These are phyloP conservation scores for Copidosoma aretas DNA, from an alignment of 2,888 invertebrate genomes.

Conservation along the genomic window DNA sequence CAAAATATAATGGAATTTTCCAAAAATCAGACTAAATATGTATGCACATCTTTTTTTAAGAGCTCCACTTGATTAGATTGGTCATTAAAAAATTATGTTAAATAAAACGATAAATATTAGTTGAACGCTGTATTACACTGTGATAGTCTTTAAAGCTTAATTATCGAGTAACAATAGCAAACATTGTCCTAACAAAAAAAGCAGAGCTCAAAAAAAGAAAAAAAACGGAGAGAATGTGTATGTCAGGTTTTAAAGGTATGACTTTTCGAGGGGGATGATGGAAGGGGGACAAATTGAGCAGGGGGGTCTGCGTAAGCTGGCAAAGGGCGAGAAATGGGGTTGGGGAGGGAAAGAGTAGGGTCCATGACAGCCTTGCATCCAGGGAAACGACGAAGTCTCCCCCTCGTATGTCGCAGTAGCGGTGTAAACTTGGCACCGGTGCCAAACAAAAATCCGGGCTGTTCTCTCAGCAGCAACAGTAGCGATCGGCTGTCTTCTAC, in stretches of 20 bases:
- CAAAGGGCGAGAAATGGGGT: not conserved
- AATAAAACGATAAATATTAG: no score
- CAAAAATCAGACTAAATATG: no score
- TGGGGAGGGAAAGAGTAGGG: not conserved
- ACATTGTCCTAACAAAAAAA: slow-evolving; percentile 44
- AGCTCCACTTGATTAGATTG: no score
- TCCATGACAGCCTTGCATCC: no score
- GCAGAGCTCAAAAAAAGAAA: slow-evolving; percentile 23
- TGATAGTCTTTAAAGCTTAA: slow-evolving; percentile 29
- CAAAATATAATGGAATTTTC: no score
- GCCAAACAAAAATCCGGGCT: not conserved
- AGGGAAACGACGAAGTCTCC: no score
- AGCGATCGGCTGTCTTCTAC: not conserved
- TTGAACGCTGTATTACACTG: slow-evolving; percentile 14
- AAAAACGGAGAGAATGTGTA: slow-evolving; percentile 31
- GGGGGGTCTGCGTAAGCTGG: not conserved
- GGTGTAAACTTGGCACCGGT: not conserved
- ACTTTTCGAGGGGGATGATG: slow-evolving; percentile 19
- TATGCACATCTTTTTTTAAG: no score
- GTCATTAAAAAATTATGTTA: no score
- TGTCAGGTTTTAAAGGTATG: slow-evolving; percentile 34
- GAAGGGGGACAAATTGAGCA: slow-evolving; percentile 23
- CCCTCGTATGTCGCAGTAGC: no score
- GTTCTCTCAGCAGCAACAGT: not conserved
- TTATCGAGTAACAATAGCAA: slow-evolving; percentile 29